These are phyloP conservation scores for Yponomeuta plumbellus DNA, from an alignment of 2,888 invertebrate species.

Conservation along the genomic window DNA sequence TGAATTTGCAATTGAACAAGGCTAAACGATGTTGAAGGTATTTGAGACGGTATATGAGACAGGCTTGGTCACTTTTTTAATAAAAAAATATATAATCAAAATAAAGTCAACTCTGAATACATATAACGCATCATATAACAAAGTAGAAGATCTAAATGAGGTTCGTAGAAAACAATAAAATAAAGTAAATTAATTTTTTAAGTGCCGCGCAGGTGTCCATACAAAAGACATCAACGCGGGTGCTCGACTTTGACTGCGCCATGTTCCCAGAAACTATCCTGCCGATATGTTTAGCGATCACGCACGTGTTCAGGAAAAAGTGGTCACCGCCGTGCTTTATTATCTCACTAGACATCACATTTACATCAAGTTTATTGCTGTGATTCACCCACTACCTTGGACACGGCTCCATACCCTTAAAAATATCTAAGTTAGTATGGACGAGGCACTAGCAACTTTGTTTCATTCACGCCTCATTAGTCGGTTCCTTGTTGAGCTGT, in stretches of 20 bases:
- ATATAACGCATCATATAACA: too few relatives aligned
- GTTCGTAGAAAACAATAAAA: not conserved
- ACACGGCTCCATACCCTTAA: too few relatives aligned
- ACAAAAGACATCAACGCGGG: conserved; percentile 19
- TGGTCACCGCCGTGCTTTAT: not conserved
- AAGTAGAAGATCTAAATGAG: not conserved
- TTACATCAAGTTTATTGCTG: not conserved
- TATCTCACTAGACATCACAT: not conserved
- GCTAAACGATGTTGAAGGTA: too few relatives aligned
- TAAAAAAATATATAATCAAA: too few relatives aligned
- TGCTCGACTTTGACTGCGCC: not conserved
- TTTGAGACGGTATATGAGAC: too few relatives aligned
- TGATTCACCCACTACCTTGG: too few relatives aligned
- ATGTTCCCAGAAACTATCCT: not conserved
- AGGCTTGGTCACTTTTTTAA: too few relatives aligned
- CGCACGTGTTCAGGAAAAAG: not conserved
- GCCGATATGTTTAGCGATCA: not conserved
- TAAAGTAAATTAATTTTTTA: not conserved
- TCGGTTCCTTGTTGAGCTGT: too few relatives aligned
- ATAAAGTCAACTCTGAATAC: too few relatives aligned
- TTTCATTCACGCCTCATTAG: not conserved
- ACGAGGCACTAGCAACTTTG: not conserved
- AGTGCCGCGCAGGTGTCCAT: not conserved
- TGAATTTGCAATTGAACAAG: too few relatives aligned
- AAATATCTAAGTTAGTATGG: too few relatives aligned